Conservation (phyloP, 2,888 invertebrate genomes). For the Mesochorus sp. region DNA sequence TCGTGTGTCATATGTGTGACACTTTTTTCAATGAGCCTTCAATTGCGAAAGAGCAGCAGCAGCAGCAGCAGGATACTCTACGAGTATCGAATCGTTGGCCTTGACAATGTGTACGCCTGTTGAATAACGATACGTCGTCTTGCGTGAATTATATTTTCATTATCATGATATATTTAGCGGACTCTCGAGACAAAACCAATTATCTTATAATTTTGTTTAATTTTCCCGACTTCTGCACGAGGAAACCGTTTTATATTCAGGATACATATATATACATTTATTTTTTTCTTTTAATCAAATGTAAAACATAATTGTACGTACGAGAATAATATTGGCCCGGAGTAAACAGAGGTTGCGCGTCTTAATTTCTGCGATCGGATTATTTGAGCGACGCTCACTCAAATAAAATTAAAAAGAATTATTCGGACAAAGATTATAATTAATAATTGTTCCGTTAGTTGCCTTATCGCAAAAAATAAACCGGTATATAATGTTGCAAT, state of each 20-base stretch:
- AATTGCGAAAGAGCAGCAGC: conserved; percentile 21
- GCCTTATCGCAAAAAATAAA: not conserved
- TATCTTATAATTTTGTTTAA: conserved; percentile 18
- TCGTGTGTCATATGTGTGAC: conserved; percentile 1
- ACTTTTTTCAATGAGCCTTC: conserved; percentile 6
- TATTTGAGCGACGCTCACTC: too few relatives aligned
- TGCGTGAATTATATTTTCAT: not conserved
- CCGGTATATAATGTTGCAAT: too few relatives aligned
- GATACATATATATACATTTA: not conserved
- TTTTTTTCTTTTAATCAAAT: not conserved
- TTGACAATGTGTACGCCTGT: conserved; percentile 20
- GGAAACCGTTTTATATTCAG: conserved; percentile 6
- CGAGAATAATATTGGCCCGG: not conserved
- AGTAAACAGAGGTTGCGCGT: too few relatives aligned
- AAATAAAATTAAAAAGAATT: too few relatives aligned
- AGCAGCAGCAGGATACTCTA: too few relatives aligned
- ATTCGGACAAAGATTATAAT: too few relatives aligned
- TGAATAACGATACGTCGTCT: conserved; percentile 41
- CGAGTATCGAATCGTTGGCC: conserved; percentile 10
- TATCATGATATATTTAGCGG: not conserved
- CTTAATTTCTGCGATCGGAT: too few relatives aligned
- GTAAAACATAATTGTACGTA: not conserved
- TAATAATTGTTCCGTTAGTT: too few relatives aligned
- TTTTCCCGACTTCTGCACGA: not conserved
- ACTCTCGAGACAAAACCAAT: not conserved